phyloP scores from a whole-genome alignment of 2,888 invertebrate species.

The Orthosia incerta region DNA sequence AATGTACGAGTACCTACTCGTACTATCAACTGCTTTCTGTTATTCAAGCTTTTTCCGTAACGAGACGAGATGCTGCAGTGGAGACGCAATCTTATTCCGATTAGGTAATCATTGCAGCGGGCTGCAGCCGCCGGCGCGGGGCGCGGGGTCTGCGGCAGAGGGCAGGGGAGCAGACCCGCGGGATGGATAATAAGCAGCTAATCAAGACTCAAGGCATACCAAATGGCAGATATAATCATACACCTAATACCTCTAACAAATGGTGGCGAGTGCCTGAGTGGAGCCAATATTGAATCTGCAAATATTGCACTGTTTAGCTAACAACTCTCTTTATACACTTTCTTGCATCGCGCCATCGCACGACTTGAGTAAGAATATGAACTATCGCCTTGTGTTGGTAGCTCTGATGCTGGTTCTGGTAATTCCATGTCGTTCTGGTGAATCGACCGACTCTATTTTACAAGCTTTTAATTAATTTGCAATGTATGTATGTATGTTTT shows the following conservation, averaged over 20 bases:
- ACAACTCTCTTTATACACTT: no score
- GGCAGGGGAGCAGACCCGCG: not conserved
- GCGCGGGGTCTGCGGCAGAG: not conserved
- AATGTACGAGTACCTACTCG: not conserved
- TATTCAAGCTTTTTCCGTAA: not conserved
- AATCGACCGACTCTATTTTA: no score
- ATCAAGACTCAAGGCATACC: not conserved
- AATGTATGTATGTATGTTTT: no score
- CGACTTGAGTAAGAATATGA: no score
- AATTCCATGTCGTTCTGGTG: not conserved
- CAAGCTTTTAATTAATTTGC: no score
- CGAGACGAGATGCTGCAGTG: slow-evolving; percentile 16
- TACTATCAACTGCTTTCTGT: not conserved
- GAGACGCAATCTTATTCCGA: slow-evolving; percentile 25
- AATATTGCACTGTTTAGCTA: not conserved
- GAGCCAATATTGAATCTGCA: not conserved
- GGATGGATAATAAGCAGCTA: not conserved
- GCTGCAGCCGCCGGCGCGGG: slow-evolving; percentile 25
- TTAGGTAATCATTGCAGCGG: slow-evolving; percentile 38
- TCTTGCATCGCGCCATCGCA: no score
- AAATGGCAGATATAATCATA: not conserved
- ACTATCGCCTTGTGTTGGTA: not conserved
- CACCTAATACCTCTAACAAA: not conserved
- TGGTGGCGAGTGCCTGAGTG: not conserved
- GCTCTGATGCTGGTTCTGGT: not conserved